Evolutionary conservation across 2,113 vertebrate species (phyloP).

Genomic region (Lates calcarifer): DNA sequence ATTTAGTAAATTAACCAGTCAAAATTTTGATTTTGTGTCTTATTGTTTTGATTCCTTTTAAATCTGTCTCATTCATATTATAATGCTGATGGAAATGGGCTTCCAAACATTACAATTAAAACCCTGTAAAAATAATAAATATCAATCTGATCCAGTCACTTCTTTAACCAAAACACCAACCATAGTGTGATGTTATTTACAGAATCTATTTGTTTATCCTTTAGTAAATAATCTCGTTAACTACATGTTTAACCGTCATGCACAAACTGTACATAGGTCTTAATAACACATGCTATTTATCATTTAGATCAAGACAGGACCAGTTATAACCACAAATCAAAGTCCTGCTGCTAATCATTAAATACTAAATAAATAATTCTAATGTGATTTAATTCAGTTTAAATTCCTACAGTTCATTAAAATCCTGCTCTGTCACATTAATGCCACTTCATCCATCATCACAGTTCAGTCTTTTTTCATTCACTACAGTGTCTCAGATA

Average conservation of each 20-base stretch:
- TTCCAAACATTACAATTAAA: neutral
- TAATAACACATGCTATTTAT: slow-evolving; percentile 1
- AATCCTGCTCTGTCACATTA: neutral
- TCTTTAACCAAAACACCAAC: neutral
- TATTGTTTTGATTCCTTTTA: too few relatives aligned
- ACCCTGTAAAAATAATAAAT: too few relatives aligned
- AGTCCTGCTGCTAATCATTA: neutral
- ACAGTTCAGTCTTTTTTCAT: slow-evolving; percentile 1
- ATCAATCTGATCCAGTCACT: neutral
- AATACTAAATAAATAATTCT: neutral
- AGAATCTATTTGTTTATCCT: neutral
- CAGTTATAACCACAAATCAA: neutral
- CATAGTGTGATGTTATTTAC: neutral
- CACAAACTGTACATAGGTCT: neutral
- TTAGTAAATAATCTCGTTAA: neutral
- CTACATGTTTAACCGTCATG: neutral
- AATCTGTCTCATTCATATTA: too few relatives aligned
- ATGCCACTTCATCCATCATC: neutral
- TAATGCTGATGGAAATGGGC: neutral
- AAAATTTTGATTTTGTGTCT: too few relatives aligned
- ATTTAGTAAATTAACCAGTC: too few relatives aligned
- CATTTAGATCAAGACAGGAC: neutral
- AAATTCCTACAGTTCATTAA: too few relatives aligned
- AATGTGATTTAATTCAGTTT: neutral
- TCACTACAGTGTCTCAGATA: neutral